A percentile compares a stretch with the other conserved stretches of the same genome.
These are phyloP conservation scores for Ctenopoma kingsleyae DNA, from an alignment of 2,797 vertebrate species.

Conservation along the genomic window DNA sequence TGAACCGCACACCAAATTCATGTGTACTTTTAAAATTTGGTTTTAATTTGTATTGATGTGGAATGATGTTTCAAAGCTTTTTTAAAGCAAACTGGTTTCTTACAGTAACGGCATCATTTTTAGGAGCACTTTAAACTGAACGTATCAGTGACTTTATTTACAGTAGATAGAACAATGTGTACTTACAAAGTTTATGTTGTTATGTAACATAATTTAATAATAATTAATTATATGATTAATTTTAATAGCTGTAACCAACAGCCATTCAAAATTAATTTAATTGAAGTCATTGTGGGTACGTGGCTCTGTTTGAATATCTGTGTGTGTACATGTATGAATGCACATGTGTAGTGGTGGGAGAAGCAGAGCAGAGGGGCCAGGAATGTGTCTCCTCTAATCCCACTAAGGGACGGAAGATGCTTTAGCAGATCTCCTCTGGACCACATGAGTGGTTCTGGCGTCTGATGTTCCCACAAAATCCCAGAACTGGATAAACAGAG, in stretches of 20 bases:
- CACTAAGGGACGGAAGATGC: slow-evolving; percentile 79
- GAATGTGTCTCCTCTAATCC: slow-evolving; percentile 82
- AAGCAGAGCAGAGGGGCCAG: slow-evolving; percentile 50
- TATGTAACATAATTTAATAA: no score
- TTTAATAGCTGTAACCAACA: no score
- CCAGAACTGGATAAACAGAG: slow-evolving; percentile 79
- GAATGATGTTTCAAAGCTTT: background rate
- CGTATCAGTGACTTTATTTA: background rate
- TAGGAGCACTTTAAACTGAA: background rate
- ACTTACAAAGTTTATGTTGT: background rate
- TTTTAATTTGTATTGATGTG: background rate
- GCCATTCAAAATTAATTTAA: background rate
- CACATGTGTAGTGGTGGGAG: slow-evolving; percentile 37
- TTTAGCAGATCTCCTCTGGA: slow-evolving; percentile 85
- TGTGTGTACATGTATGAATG: background rate
- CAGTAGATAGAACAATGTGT: background rate
- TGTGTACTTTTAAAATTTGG: background rate
- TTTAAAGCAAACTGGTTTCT: background rate
- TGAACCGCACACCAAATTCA: background rate
- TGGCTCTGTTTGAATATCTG: background rate
- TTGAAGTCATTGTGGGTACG: background rate
- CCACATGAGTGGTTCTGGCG: slow-evolving; percentile 67
- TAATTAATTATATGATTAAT: no score
- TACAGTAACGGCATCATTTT: background rate
- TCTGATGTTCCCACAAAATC: slow-evolving; percentile 69